Evolutionary conservation across 2,113 vertebrate species (phyloP).

Genomic region (Rhinopomastus cyanomelas): DNA sequence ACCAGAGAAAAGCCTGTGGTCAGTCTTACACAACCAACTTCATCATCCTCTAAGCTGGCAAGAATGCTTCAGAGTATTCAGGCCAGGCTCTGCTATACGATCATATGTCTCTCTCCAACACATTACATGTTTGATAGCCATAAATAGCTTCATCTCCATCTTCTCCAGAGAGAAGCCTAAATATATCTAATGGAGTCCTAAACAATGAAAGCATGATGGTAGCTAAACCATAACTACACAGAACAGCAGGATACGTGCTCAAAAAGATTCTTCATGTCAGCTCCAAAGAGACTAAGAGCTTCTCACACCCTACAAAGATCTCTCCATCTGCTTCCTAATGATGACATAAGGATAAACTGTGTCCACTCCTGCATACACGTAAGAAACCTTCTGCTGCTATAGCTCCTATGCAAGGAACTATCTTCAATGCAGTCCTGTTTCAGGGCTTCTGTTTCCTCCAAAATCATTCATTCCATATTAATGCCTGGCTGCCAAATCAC

Average conservation of each 20-base stretch:
- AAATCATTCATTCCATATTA: constrained; percentile 21
- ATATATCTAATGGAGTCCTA: neutral
- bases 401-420: neutral
- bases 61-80: neutral
- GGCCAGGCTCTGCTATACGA: neutral
- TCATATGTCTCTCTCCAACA: neutral
- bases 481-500: constrained; percentile 44
- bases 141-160: neutral
- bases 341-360: constrained; percentile 12
- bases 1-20: neutral
- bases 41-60: neutral
- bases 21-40: neutral
- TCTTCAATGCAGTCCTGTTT: neutral
- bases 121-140: neutral
- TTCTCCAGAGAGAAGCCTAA: neutral
- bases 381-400: neutral
- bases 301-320: constrained; percentile 29
- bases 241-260: constrained; percentile 9
- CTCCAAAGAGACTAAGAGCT: neutral
- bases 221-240: constrained; percentile 25
- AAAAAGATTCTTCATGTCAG: constrained; percentile 32
- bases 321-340: constrained; percentile 44
- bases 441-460: neutral
- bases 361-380: neutral
- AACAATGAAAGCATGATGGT: neutral